phyloP scores from a whole-genome alignment of 2,113 vertebrate genomes.

The Sialia sialis region DNA sequence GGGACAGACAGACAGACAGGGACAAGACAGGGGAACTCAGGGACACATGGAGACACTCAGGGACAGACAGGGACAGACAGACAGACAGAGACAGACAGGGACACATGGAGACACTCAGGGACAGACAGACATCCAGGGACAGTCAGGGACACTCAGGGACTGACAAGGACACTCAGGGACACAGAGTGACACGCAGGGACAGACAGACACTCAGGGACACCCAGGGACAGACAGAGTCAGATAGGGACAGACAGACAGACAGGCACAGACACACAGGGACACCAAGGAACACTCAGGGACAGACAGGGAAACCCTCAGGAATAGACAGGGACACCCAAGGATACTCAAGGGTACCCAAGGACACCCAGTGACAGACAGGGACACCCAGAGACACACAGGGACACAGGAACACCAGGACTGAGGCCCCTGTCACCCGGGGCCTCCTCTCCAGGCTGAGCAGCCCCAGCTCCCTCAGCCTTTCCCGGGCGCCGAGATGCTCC shows the following conservation, averaged over 20 bases:
- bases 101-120: accelerated
- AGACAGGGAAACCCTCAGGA: no score
- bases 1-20: no score
- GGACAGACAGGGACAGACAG: not conserved
- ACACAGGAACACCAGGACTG: not conserved
- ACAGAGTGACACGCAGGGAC: accelerated
- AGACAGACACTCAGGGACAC: accelerated
- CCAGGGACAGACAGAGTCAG: accelerated
- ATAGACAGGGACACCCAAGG: accelerated
- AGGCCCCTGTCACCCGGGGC: no score
- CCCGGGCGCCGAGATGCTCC: accelerated
- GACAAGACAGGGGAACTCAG: accelerated
- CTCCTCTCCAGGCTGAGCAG: not conserved
- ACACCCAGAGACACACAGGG: not conserved
- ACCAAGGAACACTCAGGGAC: no score
- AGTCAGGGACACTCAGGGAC: not conserved
- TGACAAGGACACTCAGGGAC: not conserved
- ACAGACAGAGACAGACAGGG: accelerated
- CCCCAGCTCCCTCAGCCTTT: not conserved
- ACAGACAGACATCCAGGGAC: accelerated
- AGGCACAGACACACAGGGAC: no score
- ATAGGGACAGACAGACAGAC: no score
- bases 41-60: accelerated
- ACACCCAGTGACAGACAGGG: no score
- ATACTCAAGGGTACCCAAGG: accelerated